Evolutionary conservation across 1,140 invertebrate genomes (phyloP), one percentile per base, ranked within the genome.

Genomic region (Trichonephila clavata): DNA sequence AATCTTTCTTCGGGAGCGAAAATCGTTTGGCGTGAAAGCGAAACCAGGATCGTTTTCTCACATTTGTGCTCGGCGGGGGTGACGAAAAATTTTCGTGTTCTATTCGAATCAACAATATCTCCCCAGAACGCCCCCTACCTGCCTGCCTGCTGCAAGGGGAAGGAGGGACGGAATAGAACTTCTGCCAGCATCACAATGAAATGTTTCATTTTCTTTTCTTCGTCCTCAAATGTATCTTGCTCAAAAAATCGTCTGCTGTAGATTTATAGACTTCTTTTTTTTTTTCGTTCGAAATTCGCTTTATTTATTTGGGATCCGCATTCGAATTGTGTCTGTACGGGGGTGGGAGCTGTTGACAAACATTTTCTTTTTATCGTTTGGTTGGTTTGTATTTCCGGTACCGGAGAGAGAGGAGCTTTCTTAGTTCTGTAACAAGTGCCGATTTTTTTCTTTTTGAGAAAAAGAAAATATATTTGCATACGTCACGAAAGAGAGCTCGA

Each of bases 21-120:
- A 43, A 24, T n/a, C 61, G 16, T 39, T 71, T 43, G 68, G 88
- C 71, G 88, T 90, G 88, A 90, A 90, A 90, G 88, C 80, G 88
- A 90, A 90, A 90, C 88, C 88, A 39, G 59, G n/a, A 61, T 59
- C 88, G 68, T 90, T 90, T 90, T 90, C 88, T 68, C 88, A 90
- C 88, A 90, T 90, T 90, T 60, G 65, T 61, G 71, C 65, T 43
- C 88, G 50, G 88, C 50, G 27, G 88, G 88, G 88, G 84, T 27
- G 88, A 68, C 32, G 32, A 16, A 63, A 88, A 88, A 61, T 77
- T 50, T 50, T 77, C 71, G 71, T 27, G 18, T 65, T 60, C 43
- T 80, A 18, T 59, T 50, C 43, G 43, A 50, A 50, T 14, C n/a
- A 90, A 90, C 43, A 90, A 77, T 59, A 90, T 50, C 50, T 50